phyloP scores from a whole-genome alignment of 2,797 vertebrate species.

The Spondyliosoma cantharus region DNA sequence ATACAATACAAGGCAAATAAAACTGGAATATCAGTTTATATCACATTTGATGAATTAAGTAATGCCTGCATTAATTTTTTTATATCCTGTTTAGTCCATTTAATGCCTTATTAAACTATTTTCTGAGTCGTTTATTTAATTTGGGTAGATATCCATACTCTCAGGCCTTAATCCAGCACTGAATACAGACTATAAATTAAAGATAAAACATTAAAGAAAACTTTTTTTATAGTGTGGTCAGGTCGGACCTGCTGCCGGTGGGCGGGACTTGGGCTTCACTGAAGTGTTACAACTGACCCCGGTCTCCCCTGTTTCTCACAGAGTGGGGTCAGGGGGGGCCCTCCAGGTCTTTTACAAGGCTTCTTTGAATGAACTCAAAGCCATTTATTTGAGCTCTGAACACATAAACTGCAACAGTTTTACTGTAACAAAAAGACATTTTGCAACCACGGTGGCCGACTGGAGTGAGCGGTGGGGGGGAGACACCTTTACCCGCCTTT shows the following conservation, averaged over 20 bases:
- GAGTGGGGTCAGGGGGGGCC: slow-evolving; percentile 63
- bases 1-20: too few species aligned
- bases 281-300: slow-evolving; percentile 20
- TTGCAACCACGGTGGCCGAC: too few species aligned
- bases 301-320: slow-evolving; percentile 19
- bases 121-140: too few species aligned
- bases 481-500: neutral
- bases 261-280: slow-evolving; percentile 18
- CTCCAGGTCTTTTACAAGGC: slow-evolving; percentile 23
- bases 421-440: too few species aligned
- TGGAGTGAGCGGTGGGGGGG: too few species aligned
- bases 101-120: too few species aligned
- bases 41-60: too few species aligned
- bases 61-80: too few species aligned
- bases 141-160: neutral
- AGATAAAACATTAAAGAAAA: neutral
- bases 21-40: too few species aligned
- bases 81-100: too few species aligned
- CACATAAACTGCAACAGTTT: neutral
- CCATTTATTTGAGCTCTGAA: neutral
- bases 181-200: neutral
- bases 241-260: neutral
- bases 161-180: neutral
- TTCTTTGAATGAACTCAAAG: slow-evolving; percentile 4
- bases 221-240: neutral